A percentile compares a stretch with the other conserved stretches of the same genome.
These are phyloP conservation scores for Drosophila quinaria DNA, from an alignment of 2,888 invertebrate genomes.

Conservation along the genomic window DNA sequence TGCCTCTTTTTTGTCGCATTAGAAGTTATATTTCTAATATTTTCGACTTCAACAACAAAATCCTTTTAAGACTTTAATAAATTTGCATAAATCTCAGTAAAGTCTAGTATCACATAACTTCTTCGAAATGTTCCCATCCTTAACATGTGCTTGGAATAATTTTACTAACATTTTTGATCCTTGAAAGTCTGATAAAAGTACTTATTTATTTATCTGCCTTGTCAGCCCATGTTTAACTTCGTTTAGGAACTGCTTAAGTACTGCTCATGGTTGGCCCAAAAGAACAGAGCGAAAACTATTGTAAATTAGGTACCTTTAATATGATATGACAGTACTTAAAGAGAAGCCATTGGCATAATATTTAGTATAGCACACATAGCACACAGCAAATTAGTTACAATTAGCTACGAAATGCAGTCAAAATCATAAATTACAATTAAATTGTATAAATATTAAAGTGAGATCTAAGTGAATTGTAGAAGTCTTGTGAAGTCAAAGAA, in stretches of 20 bases:
- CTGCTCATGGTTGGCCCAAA: slow-evolving; percentile 12
- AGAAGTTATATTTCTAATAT: background rate
- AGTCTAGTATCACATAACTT: background rate
- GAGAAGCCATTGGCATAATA: slow-evolving; percentile 40
- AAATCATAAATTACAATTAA: slow-evolving; percentile 73
- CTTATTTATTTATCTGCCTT: slow-evolving; percentile 14
- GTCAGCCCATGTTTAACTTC: background rate
- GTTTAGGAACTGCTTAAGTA: background rate
- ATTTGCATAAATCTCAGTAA: background rate
- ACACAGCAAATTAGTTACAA: slow-evolving; percentile 57
- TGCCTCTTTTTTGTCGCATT: too few species aligned
- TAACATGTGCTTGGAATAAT: background rate
- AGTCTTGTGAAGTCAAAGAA: slow-evolving; percentile 10
- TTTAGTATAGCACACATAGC: slow-evolving; percentile 49
- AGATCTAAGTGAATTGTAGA: slow-evolving; percentile 17
- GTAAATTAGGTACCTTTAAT: slow-evolving; percentile 85
- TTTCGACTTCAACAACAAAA: background rate
- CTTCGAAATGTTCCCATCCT: background rate
- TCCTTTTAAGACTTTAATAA: background rate
- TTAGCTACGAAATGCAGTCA: slow-evolving; percentile 49
- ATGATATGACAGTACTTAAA: slow-evolving; percentile 43
- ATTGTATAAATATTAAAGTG: slow-evolving; percentile 67
- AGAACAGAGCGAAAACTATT: slow-evolving; percentile 72
- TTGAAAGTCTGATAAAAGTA: slow-evolving; percentile 2
- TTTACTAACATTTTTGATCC: background rate